A percentile compares a stretch with the other conserved stretches of the same genome.
Conservation (phyloP, 2,888 invertebrate species). For the Philereme vetulata region DNA sequence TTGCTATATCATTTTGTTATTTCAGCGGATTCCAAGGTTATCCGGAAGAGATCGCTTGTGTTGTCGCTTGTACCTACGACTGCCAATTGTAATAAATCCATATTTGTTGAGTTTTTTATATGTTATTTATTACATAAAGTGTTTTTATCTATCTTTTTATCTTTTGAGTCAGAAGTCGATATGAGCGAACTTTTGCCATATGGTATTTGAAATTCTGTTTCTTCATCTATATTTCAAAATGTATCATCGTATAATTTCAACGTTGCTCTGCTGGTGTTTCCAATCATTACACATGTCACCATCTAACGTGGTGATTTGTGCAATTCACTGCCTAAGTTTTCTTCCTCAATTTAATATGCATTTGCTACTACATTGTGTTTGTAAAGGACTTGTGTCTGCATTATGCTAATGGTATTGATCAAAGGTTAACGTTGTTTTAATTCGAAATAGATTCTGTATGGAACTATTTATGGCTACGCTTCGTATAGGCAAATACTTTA, state of each 20-base stretch:
- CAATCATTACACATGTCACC: constrained; percentile 10
- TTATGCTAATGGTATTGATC: constrained; percentile 2
- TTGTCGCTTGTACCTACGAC: too few species aligned
- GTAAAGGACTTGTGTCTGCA: background rate
- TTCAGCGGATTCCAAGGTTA: too few species aligned
- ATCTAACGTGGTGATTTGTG: constrained; percentile 20
- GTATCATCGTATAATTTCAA: constrained; percentile 23
- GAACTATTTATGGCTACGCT: background rate
- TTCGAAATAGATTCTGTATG: constrained; percentile 10
- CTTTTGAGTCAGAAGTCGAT: too few species aligned
- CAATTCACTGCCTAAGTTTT: constrained; percentile 10
- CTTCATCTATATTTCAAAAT: constrained; percentile 16
- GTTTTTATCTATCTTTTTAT: too few species aligned
- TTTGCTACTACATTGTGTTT: constrained; percentile 31
- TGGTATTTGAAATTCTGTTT: constrained; percentile 4
- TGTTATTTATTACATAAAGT: too few species aligned
- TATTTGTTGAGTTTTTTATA: too few species aligned
- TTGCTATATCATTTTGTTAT: too few species aligned
- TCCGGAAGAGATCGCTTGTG: too few species aligned
- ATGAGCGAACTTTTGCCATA: too few species aligned
- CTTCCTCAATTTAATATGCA: constrained; percentile 45
- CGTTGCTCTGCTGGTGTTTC: constrained; percentile 9
- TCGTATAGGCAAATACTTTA: too few species aligned
- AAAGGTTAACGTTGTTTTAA: constrained; percentile 1
- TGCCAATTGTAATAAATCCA: too few species aligned